Base-by-base conservation (phyloP, 2,797 vertebrate species). In the Eulemur coronatus region DNA sequence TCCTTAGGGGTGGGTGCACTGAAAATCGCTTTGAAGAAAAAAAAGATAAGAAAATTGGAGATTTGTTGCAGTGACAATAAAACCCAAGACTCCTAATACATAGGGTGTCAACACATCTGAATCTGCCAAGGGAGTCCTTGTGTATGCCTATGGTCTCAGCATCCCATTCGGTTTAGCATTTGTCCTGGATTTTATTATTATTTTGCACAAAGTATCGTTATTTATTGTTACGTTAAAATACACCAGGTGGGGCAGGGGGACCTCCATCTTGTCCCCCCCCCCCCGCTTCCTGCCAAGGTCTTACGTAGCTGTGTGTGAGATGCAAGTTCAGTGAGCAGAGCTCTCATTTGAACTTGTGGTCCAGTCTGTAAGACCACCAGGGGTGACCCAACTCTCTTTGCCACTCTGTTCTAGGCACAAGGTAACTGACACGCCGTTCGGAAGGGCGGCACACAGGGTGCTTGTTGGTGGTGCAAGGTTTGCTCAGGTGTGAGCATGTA, bases 51-150 rank as follows among this genome's bases (percentile, higher is more conserved):
- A 72, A 79, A 79, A 79, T 55, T 12, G 82, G 35, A 65, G 57
- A 75, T 86, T 48, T 57, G 50, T 69, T 73, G 35, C 10, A 59
- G 48, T 81, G 76, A 92, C 78, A 94, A 82, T 61, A 80, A 78
- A 93, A 72, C 12, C 26, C 55, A 55, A 61, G n/a, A 50, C 10
- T 73, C 57, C 20, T 81, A 41, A 55, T 67, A 70, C 18, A 8
- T 12, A 35, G 30, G 33, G 1, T 72, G 8, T 26, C 46, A 3
- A 5, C 3, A 26, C 18, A 18, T 13, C 38, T 14, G 48, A 17
- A 0, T 48, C 79, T 61, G 22, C 35, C 84, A 30, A 1, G 22
- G 20, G 67, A 65, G 18, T 55, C 61, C 80, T 59, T 14, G 14
- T 1, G 5, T 33, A 0, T 33, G 43, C 14, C 28, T 79, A 1